phyloP scores from a whole-genome alignment of 1,140 invertebrate genomes.

The Scaptodrosophila lebanonensis region DNA sequence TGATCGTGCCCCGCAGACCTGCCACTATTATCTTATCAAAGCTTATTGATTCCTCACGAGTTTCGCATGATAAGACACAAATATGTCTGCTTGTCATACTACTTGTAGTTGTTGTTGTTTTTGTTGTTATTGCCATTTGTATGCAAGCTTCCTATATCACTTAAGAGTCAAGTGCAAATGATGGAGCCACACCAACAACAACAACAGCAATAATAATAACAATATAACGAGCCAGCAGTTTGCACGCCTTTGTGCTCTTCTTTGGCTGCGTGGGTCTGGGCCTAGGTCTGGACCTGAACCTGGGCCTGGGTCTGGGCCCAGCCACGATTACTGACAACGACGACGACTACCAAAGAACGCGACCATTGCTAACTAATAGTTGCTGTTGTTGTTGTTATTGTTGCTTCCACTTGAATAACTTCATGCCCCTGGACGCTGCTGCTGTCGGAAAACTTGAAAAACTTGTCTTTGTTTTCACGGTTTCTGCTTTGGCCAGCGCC shows the following conservation, averaged over 20 bases:
- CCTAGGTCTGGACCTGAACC: too few species aligned
- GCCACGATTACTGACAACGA: too few species aligned
- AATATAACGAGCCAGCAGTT: conserved; percentile 28
- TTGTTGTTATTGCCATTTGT: too few species aligned
- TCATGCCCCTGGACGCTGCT: conserved; percentile 33
- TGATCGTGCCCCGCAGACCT: too few species aligned
- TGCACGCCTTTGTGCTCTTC: conserved; percentile 32
- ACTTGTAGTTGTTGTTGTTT: conserved; percentile 30
- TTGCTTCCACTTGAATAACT: conserved; percentile 69
- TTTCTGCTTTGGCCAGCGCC: conserved; percentile 3
- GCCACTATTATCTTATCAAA: conserved; percentile 8
- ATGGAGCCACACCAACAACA: too few species aligned
- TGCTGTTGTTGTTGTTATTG: conserved; percentile 28
- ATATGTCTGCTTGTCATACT: conserved; percentile 1
- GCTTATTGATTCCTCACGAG: conserved; percentile 15
- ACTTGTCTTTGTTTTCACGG: conserved; percentile 60
- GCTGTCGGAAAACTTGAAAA: conserved; percentile 70
- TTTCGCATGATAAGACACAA: conserved; percentile 12
- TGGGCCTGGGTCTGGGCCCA: too few species aligned
- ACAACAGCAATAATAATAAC: conserved; percentile 19
- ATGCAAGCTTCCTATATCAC: conserved; percentile 43
- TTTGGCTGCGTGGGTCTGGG: too few species aligned
- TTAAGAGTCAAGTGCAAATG: conserved; percentile 68
- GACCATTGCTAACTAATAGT: too few species aligned
- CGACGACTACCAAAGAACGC: too few species aligned